Conservation (phyloP, 2,888 invertebrate genomes). For the Lottia scabra region DNA sequence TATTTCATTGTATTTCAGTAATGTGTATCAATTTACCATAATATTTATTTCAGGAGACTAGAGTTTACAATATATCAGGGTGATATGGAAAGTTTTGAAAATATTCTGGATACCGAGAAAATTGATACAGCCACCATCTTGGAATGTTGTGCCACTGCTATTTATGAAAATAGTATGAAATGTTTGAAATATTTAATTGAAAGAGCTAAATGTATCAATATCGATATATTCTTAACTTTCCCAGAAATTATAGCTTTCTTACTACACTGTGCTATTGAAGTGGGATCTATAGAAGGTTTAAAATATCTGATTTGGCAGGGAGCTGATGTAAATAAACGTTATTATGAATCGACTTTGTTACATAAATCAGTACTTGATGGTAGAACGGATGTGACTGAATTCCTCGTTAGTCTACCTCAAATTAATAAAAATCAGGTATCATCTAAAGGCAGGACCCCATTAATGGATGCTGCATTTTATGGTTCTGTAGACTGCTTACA, state of each 20-base stretch:
- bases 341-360: neutral
- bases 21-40: too few species aligned
- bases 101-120: neutral
- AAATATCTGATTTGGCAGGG: neutral
- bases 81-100: neutral
- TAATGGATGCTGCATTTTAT: constrained; percentile 2
- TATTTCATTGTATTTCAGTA: neutral
- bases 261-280: neutral
- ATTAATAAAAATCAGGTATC: neutral
- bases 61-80: constrained; percentile 1
- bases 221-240: neutral
- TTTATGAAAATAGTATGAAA: constrained; percentile 3
- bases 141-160: constrained; percentile 3
- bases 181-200: neutral
- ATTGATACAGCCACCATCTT: neutral
- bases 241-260: neutral
- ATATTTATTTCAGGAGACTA: neutral
- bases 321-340: constrained; percentile 3
- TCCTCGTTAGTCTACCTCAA: neutral
- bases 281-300: neutral
- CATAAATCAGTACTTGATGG: neutral
- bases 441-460: neutral
- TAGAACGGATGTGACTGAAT: neutral
- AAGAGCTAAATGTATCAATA: neutral
- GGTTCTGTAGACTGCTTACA: neutral